Evolutionary conservation across 2,888 invertebrate species (phyloP).

Genomic region (Deilephila elpenor): DNA sequence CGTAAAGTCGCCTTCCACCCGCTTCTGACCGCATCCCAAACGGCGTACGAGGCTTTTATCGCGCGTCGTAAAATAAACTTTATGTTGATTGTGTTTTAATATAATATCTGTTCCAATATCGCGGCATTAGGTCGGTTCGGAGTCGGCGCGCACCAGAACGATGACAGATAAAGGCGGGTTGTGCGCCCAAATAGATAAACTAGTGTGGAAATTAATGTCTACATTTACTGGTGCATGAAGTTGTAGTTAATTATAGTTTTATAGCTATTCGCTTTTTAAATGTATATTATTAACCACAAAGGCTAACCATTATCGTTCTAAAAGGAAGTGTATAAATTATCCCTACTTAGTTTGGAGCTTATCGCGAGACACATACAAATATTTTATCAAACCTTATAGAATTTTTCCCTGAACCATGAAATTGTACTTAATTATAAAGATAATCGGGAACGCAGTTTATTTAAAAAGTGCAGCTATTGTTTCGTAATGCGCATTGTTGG

Average conservation of each 20-base stretch:
- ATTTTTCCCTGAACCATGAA: constrained; percentile 66
- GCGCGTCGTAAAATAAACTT: constrained; percentile 60
- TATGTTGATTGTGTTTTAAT: constrained; percentile 53
- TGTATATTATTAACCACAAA: constrained; percentile 77
- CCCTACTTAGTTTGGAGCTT: constrained; percentile 62
- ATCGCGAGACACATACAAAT: constrained; percentile 71
- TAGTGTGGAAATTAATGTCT: constrained; percentile 85
- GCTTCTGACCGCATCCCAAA: constrained; percentile 53
- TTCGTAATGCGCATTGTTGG: constrained; percentile 26
- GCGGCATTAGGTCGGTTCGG: constrained; percentile 23
- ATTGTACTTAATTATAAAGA: constrained; percentile 59
- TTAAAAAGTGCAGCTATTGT: constrained; percentile 30
- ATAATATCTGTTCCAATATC: constrained; percentile 46
- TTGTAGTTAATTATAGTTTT: constrained; percentile 83
- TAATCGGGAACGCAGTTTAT: constrained; percentile 38
- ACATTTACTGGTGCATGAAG: constrained; percentile 85
- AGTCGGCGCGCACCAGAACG: constrained; percentile 53
- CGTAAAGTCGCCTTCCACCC: constrained; percentile 76
- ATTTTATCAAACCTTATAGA: constrained; percentile 71
- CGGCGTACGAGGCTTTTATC: constrained; percentile 53
- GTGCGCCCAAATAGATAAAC: constrained; percentile 84
- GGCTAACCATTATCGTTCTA: constrained; percentile 78
- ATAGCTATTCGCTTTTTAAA: constrained; percentile 80
- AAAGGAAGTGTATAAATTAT: constrained; percentile 81
- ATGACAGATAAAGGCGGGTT: constrained; percentile 84